Base-by-base conservation (phyloP, 2,113 vertebrate species). In the Neogobius melanostomus region DNA sequence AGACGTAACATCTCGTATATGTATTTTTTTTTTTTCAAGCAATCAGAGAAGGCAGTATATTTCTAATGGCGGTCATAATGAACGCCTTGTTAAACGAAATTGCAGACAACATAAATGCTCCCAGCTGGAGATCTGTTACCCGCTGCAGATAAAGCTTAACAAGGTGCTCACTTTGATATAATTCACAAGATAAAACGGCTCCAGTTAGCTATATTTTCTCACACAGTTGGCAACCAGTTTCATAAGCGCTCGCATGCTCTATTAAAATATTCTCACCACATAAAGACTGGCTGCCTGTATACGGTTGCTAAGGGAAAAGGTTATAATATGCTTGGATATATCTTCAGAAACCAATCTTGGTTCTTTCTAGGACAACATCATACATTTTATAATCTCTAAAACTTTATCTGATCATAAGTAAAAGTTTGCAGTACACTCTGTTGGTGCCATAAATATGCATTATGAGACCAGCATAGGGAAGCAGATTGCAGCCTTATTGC, bases 51-150 rank as follows among this genome's bases (percentile, higher is more conserved):
- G 15, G 44, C 12, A 10, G 42, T 63, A 46, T 45, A 63, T 16
- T 63, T 63, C 60, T 45, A 63, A 63, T 63, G 60, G 42, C 60
- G 45, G 46, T 45, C 36, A 63, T 63, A 63, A 46, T 63, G n/a
- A 45, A 63, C 21, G 56, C 53, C 53, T 56, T 56, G 53, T 56
- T 56, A 56, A 56, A 56, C 53, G 6, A 56, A 56, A 56, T 56
- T 56, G 53, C 56, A 59, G 14, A 50, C 47, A 11, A 50, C 42
- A 43, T 17, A 52, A 14, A 45, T 54, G 64, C 12, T 46, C 64
- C 14, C 36, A 57, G 54, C 47, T 60, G 60, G 60, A 63, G 42
- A 63, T 46, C 1, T 45, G 43, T 61, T 42, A 21, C 47, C 9
- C 65, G 44, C 60, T 10, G 60, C 43, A 63, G 8, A 44, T 63